phyloP scores from a whole-genome alignment of 2,888 invertebrate species.

The Idaea aversata region DNA sequence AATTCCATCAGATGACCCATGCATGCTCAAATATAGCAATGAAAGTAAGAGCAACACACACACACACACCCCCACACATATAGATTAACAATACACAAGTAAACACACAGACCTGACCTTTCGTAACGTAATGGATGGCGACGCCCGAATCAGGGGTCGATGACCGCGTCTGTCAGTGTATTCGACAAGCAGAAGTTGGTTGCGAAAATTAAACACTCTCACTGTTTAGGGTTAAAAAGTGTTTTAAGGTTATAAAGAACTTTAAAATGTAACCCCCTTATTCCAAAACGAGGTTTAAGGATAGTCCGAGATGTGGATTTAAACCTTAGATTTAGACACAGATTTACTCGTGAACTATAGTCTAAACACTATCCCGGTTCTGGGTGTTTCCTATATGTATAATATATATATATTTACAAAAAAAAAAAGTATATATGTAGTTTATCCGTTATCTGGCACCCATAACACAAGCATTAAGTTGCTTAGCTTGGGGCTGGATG shows the following conservation, averaged over 20 bases:
- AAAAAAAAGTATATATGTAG: too few relatives aligned
- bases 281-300: too few relatives aligned
- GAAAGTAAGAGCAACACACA: slow-evolving; percentile 70
- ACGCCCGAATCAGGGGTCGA: slow-evolving; percentile 70
- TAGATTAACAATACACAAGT: slow-evolving; percentile 14
- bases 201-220: slow-evolving; percentile 43
- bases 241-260: background rate
- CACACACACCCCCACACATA: slow-evolving; percentile 39
- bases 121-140: slow-evolving; percentile 67
- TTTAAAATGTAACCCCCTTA: background rate
- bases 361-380: too few relatives aligned
- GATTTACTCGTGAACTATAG: too few relatives aligned
- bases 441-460: too few relatives aligned
- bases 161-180: slow-evolving; percentile 55
- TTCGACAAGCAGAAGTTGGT: slow-evolving; percentile 58
- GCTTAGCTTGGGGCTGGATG: too few relatives aligned
- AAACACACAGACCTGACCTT: slow-evolving; percentile 69
- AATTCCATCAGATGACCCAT: slow-evolving; percentile 6
- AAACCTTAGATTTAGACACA: too few relatives aligned
- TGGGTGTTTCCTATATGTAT: too few relatives aligned
- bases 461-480: too few relatives aligned
- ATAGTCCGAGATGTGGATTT: too few relatives aligned
- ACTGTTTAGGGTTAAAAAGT: background rate
- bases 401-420: too few relatives aligned
- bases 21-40: slow-evolving; percentile 30